Base-by-base conservation (phyloP, 2,888 invertebrate genomes). In the Scaptomyza polygonia region DNA sequence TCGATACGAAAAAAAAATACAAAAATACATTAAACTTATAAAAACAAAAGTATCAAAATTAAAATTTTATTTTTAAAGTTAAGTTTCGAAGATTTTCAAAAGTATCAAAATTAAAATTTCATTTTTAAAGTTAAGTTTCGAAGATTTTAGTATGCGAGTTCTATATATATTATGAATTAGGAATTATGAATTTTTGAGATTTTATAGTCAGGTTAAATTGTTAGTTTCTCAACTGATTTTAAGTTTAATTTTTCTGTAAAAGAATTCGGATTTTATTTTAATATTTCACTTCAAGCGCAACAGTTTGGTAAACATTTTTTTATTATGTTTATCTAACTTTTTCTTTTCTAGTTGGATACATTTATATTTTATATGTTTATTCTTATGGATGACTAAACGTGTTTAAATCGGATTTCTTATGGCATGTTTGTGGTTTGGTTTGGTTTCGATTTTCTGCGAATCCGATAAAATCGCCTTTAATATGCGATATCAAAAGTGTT, bases 41-140 rank as follows among this genome's bases (percentile, higher is more conserved):
- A 64, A 51, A 29, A 14, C 9, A 11, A 34, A 3, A 36, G 48
- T 43, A 43, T n/a, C 6, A 32, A 43, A 36, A 45, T n/a, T 47
- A 32, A 53, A 25, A 54, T 25, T 12, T 9, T n/a, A n/a, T n/a
- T 36, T 54, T 42, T 67, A 4, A 48, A 52, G 11, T 11, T 4
- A 11, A 3, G 21, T 21, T 21, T 21, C 3, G 21, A 30, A 12
- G n/a, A 16, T 18, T 43, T 49, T 55, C n/a, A 36, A 8, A 32
- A 2, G 48, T 43, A 43, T n/a, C 6, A 32, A 43, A 36, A 45
- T n/a, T 47, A 32, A 53, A 25, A 54, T 25, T 12, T 9, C n/a
- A n/a, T n/a, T 36, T 54, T 42, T 67, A 4, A 48, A 52, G 11
- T 11, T 4, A 11, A 3, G 21, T 21, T 21, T 21, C 3, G 21